Percentiles rank a stretch among this genome's conserved stretches.
phyloP scores from a whole-genome alignment of 1,140 invertebrate genomes.

The Anastrepha obliqua region DNA sequence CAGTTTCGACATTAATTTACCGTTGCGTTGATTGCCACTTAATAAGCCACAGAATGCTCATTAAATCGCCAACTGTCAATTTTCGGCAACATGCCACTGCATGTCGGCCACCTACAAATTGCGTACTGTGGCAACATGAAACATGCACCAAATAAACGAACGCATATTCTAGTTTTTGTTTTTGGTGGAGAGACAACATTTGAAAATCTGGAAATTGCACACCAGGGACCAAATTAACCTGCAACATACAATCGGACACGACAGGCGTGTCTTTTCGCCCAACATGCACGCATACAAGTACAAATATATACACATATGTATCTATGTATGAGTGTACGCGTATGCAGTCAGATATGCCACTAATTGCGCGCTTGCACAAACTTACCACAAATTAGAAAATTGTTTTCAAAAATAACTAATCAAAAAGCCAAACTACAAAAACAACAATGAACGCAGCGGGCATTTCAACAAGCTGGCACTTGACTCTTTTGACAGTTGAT shows the following conservation, averaged over 20 bases:
- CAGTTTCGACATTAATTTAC: conserved; percentile 46
- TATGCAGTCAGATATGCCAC: background rate
- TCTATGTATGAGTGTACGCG: background rate
- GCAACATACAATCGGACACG: conserved; percentile 7
- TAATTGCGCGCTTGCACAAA: conserved; percentile 47
- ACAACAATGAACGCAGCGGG: background rate
- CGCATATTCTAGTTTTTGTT: background rate
- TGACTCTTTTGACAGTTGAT: conserved; percentile 28
- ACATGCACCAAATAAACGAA: background rate
- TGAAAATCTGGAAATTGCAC: conserved; percentile 40
- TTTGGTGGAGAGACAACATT: background rate
- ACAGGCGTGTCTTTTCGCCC: conserved; percentile 39
- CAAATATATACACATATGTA: background rate
- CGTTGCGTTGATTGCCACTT: conserved; percentile 47
- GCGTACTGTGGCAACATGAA: background rate
- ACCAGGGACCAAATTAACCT: conserved; percentile 51
- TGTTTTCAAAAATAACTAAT: conserved; percentile 40
- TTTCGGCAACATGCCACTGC: background rate
- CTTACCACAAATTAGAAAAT: conserved; percentile 50
- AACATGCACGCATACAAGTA: background rate
- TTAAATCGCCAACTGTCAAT: conserved; percentile 52
- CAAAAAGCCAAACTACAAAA: conserved; percentile 3
- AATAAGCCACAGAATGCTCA: conserved; percentile 51
- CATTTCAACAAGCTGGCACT: conserved; percentile 46
- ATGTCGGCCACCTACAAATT: background rate